Percentiles rank a stretch among this genome's conserved stretches.
Conservation (phyloP, 37 sponge, comb jelly and placozoan genomes). For the Hexactinellida sp. region DNA sequence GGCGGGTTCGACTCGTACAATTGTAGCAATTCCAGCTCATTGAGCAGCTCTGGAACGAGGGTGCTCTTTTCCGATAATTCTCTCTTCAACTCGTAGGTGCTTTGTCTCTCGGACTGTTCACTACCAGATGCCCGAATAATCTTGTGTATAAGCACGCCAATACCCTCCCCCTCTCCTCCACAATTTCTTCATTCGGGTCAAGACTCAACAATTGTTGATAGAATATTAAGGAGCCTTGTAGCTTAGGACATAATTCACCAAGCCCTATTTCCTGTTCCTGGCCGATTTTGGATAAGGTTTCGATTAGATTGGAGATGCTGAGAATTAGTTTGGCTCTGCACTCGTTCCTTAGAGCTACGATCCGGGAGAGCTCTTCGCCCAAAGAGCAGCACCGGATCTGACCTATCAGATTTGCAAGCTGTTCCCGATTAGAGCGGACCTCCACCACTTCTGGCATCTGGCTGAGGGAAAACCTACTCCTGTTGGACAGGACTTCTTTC, state of each 20-base stretch:
- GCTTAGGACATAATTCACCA: not conserved
- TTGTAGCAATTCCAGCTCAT: not conserved
- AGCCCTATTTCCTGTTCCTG: not conserved
- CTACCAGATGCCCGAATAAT: not conserved
- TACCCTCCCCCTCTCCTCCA: not conserved
- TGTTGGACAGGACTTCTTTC: not conserved
- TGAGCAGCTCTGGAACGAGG: not conserved
- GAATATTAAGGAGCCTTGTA: not conserved
- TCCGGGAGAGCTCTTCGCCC: not conserved
- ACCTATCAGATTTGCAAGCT: not conserved
- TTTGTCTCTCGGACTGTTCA: not conserved
- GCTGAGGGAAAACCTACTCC: not conserved
- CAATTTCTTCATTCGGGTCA: not conserved
- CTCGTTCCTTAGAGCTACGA: not conserved
- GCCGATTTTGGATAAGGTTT: not conserved
- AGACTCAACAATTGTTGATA: not conserved
- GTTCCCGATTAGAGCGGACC: not conserved
- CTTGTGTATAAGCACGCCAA: not conserved
- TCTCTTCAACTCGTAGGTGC: not conserved
- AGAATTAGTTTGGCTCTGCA: not conserved
- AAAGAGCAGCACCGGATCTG: not conserved
- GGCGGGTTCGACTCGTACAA: not conserved
- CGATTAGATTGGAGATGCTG: not conserved
- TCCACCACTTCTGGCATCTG: conserved; percentile 13
- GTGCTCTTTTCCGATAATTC: not conserved